Conservation (phyloP, 2,888 invertebrate genomes). For the Epirrita christyi region DNA sequence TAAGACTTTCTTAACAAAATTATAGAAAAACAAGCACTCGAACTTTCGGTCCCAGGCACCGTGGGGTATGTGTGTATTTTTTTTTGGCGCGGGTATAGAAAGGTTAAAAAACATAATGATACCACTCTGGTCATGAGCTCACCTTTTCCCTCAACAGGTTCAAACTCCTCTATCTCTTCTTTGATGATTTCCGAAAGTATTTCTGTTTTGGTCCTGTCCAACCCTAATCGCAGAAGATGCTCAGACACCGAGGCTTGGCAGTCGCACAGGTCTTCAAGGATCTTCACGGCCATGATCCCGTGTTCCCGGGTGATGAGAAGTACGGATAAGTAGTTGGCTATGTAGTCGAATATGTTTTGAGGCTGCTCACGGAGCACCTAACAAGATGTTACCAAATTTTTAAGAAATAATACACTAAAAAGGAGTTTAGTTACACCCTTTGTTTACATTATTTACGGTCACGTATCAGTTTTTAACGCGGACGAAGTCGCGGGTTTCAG, state of each 20-base stretch:
- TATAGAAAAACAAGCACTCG: too few relatives aligned
- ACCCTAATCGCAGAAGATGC: slow-evolving; percentile 61
- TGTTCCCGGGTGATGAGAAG: slow-evolving; percentile 88
- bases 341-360: slow-evolving; percentile 86
- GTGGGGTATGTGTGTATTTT: too few relatives aligned
- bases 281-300: slow-evolving; percentile 69
- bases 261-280: slow-evolving; percentile 75
- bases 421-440: too few relatives aligned
- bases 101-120: too few relatives aligned
- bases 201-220: slow-evolving; percentile 46
- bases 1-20: too few relatives aligned
- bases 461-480: too few relatives aligned
- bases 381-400: too few relatives aligned
- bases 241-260: slow-evolving; percentile 69
- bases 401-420: too few relatives aligned
- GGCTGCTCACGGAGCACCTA: slow-evolving; percentile 90
- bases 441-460: too few relatives aligned
- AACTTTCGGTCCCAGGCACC: too few relatives aligned
- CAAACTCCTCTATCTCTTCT: slow-evolving; percentile 59
- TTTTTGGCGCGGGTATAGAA: too few relatives aligned
- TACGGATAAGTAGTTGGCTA: slow-evolving; percentile 89
- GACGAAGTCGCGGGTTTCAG: too few relatives aligned
- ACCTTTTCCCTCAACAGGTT: slow-evolving; percentile 65
- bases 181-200: slow-evolving; percentile 63
- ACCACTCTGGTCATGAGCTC: neutral